Evolutionary conservation across 2,797 vertebrate species (phyloP), one percentile per base, ranked within the genome.

Genomic region (Arctocebus calabarensis): DNA sequence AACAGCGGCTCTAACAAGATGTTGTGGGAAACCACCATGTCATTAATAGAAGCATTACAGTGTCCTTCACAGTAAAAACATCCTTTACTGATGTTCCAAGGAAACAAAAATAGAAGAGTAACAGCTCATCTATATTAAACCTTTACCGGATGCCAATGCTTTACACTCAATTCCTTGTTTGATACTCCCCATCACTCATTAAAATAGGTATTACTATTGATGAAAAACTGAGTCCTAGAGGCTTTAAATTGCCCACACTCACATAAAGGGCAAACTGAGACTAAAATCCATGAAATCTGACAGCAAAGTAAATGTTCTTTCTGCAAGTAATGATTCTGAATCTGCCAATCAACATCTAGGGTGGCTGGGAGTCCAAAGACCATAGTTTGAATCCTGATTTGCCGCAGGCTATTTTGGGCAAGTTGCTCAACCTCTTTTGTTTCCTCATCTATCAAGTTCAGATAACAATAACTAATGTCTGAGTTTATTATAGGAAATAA

Each of bases 371-470:
- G n/a, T 59, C 43, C 22, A 64, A 89, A 86, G 55, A 87, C 8
- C 2, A 3, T 13, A 17, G 20, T 61, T 78, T 89, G 61, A 92
- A 75, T 79, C 48, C 84, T 77, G 45, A 84, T 77, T 90, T 77
- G 55, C 22, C n/a, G 45, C 73, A 70, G 57, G 19, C 12, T 71
- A 66, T 55, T 64, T 70, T 16, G 9, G 83, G 43, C 32, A 81
- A 81, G 29, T 88, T 95, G 57, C 23, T 94, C 84, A 66, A 81
- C 59, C 7, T 88, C 87, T 95, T 77, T 77, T 84, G 45, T 88
- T 91, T 84, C 23, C 7, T 70, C 57, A 29, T 45, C 62, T 32
- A 9, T 75, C 57, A 86, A 90, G 13, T 92, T 90, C 34, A 87
- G 73, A 88, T 71, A 74, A 83, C 43, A 87, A 59, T 59, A 87